Evolutionary conservation across 1,140 invertebrate genomes (phyloP).

Genomic region (Geopemphigus sp.): DNA sequence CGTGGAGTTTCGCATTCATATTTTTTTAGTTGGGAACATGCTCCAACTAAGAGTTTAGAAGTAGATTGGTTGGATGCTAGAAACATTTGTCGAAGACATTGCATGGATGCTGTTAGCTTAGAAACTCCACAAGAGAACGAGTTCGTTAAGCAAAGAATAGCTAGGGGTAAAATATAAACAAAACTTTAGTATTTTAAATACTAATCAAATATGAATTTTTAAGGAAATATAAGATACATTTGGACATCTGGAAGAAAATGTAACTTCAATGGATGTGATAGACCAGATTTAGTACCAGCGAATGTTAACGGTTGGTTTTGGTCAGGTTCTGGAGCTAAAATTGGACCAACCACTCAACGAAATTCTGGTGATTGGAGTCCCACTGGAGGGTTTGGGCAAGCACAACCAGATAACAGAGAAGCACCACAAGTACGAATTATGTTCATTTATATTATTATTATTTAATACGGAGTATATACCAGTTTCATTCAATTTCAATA

Average conservation of each 20-base stretch:
- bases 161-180: slow-evolving; percentile 58
- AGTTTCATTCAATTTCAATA: too few species aligned
- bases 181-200: background rate
- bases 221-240: slow-evolving; percentile 69
- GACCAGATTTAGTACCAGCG: slow-evolving; percentile 79
- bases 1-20: slow-evolving; percentile 82
- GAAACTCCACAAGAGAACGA: slow-evolving; percentile 89
- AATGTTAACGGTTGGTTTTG: slow-evolving; percentile 92
- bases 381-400: slow-evolving; percentile 79
- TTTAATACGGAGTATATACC: too few species aligned
- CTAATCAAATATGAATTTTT: background rate
- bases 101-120: slow-evolving; percentile 87
- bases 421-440: slow-evolving; percentile 69
- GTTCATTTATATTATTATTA: too few species aligned
- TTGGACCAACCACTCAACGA: slow-evolving; percentile 80
- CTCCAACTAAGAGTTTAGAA: slow-evolving; percentile 77
- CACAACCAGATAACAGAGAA: slow-evolving; percentile 86
- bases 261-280: slow-evolving; percentile 86
- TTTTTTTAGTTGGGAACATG: slow-evolving; percentile 92
- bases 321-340: slow-evolving; percentile 85
- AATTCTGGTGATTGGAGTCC: slow-evolving; percentile 85
- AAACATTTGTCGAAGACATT: slow-evolving; percentile 87
- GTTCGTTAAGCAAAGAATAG: slow-evolving; percentile 81
- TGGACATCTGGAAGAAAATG: slow-evolving; percentile 91
- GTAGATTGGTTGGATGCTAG: slow-evolving; percentile 87